These are phyloP conservation scores for Notolepis coatsorum DNA, from an alignment of 2,797 vertebrate genomes.

Conservation along the genomic window DNA sequence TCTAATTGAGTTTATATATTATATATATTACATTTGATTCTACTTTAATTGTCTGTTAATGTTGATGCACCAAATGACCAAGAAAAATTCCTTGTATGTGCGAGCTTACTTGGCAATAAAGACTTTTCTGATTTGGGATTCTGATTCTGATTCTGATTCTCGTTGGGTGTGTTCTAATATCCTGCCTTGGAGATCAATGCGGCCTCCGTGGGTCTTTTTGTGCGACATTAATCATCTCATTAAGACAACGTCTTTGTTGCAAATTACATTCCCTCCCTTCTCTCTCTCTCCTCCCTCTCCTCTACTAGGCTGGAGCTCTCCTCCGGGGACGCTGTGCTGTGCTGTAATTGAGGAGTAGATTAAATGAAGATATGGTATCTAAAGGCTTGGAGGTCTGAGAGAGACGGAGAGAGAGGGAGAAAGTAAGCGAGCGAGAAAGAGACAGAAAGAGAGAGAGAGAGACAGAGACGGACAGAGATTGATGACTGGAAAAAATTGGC, in stretches of 20 bases:
- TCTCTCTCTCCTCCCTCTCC: too few relatives aligned
- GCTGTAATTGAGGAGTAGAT: conserved; percentile 70
- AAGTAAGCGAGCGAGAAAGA: conserved; percentile 26
- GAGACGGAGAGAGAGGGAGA: conserved; percentile 40
- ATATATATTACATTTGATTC: too few relatives aligned
- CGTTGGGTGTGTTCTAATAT: conserved; percentile 20
- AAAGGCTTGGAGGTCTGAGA: conserved; percentile 50
- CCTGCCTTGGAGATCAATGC: conserved; percentile 31
- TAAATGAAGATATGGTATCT: conserved; percentile 64
- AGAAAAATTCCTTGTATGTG: too few relatives aligned
- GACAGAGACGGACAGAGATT: conserved; percentile 35
- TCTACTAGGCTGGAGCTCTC: conserved; percentile 49
- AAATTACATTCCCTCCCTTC: conserved; percentile 50
- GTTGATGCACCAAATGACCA: too few relatives aligned
- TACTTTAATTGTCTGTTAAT: too few relatives aligned
- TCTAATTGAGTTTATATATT: too few relatives aligned
- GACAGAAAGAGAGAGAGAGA: conserved; percentile 14
- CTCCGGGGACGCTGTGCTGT: conserved; percentile 48
- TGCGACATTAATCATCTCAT: conserved; percentile 62
- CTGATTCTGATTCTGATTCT: too few relatives aligned
- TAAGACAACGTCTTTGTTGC: conserved; percentile 55
- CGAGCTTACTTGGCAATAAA: too few relatives aligned
- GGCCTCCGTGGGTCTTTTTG: conserved; percentile 29
- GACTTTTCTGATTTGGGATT: too few relatives aligned
- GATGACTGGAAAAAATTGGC: conserved; percentile 52